Evolutionary conservation across 1,140 invertebrate species (phyloP), one percentile per base, ranked within the genome.

Genomic region (Drosophila melanogaster): DNA sequence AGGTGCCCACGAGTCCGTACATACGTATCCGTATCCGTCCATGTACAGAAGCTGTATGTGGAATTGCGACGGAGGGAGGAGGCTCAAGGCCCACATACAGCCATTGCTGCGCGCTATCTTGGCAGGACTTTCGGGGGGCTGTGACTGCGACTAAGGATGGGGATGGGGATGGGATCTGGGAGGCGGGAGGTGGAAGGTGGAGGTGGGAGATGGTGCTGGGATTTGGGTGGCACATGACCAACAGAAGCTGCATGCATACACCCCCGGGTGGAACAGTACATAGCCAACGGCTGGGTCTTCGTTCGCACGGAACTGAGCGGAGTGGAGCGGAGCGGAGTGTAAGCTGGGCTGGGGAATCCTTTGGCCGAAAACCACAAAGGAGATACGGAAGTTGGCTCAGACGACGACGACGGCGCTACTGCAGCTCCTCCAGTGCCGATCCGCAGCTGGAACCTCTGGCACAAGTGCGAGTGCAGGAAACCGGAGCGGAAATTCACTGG

Each of bases 221-320:
- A 43, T 12, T 15, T 41, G 65, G 77, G 67, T 50, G 71, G 79
- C 55, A 78, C 64, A 77, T 83, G 80, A 78, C 90, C 80, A 90
- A 81, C 90, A 91, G 90, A 85, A 90, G 90, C 83, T 90, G 91
- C 72, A 86, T 81, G 78, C 66, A 84, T 91, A 91, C 91, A 89
- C 91, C 91, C 87, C 87, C 91, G 85, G 91, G 91, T 92, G 79
- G 85, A 90, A 83, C 71, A 90, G 85, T 91, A 86, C 76, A 92
- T 92, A 92, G 91, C 91, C 91, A 83, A 90, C 73, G 91, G 91
- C 91, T 92, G 90, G 85, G 87, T 81, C 90, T 84, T 90, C 74
- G 81, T 75, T 92, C 91, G 86, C 73, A 90, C 55, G 59, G 59
- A 71, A 72, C 47, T 86, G 44, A 67, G 40, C 55, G 44, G 55